phyloP scores from a whole-genome alignment of 2,113 vertebrate genomes.

The Stigmatopora nigra region DNA sequence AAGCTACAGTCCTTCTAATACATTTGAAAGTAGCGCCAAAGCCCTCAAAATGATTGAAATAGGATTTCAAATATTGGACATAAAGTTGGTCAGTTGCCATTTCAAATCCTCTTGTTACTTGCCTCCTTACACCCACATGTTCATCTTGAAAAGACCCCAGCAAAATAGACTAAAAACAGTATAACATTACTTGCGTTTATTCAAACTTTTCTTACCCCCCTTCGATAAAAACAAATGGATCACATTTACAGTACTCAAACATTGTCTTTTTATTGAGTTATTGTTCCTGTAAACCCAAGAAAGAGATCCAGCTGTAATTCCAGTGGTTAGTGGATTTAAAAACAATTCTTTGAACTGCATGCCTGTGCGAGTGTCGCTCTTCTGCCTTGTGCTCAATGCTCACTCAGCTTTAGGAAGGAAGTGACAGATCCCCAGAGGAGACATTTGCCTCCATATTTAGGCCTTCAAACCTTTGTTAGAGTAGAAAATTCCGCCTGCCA shows the following conservation, averaged over 20 bases:
- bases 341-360: slow-evolving; percentile 16
- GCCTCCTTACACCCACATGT: not conserved
- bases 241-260: not conserved
- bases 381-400: slow-evolving; percentile 78
- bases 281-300: not conserved
- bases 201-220: not conserved
- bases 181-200: not conserved
- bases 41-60: too few species aligned
- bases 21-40: not conserved
- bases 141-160: not conserved
- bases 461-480: slow-evolving; percentile 82
- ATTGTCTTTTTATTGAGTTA: not conserved
- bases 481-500: slow-evolving; percentile 75
- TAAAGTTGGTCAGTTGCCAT: not conserved
- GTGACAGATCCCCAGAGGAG: slow-evolving; percentile 71
- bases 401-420: slow-evolving; percentile 92
- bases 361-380: slow-evolving; percentile 45
- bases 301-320: not conserved
- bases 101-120: not conserved
- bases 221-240: not conserved
- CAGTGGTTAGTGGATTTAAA: not conserved
- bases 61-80: not conserved
- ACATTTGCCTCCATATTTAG: slow-evolving; percentile 78
- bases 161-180: not conserved
- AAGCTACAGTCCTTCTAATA: too few species aligned